A percentile compares a stretch with the other conserved stretches of the same genome.
These are phyloP conservation scores for Enteromius afrohamiltoni DNA, from an alignment of 2,797 vertebrate species.

Conservation along the genomic window DNA sequence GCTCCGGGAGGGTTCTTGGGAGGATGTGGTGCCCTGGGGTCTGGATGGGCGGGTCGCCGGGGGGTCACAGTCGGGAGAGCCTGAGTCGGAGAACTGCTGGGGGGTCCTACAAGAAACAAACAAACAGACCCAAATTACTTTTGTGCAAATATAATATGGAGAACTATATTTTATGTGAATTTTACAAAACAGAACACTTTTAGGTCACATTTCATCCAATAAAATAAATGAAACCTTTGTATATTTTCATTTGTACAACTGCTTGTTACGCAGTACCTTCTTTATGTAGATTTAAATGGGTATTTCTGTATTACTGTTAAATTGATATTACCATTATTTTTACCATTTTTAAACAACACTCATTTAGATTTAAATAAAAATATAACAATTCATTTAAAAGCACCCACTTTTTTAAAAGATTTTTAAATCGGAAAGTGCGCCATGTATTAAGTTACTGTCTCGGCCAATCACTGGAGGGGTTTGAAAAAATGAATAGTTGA, in stretches of 20 bases:
- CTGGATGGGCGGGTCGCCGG: slow-evolving; percentile 74
- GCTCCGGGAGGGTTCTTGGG: slow-evolving; percentile 74
- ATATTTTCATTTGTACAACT: not conserved
- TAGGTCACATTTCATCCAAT: not conserved
- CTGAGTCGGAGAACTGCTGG: slow-evolving; percentile 81
- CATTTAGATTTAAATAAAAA: not conserved
- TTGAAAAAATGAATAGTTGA: too few species aligned
- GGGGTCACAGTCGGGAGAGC: slow-evolving; percentile 87
- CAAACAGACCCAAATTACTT: not conserved
- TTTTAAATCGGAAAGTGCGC: too few species aligned
- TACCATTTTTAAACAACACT: not conserved
- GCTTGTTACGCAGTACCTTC: not conserved
- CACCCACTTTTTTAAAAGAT: too few species aligned
- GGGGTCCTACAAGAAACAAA: slow-evolving; percentile 76
- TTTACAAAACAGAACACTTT: not conserved
- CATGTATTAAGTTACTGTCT: too few species aligned
- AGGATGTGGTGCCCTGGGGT: slow-evolving; percentile 73
- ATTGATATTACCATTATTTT: not conserved
- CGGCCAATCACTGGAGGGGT: too few species aligned
- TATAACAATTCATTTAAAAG: too few species aligned
- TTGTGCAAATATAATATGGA: not conserved
- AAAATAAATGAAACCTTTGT: not conserved
- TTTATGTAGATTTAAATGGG: not conserved
- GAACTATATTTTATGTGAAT: not conserved
- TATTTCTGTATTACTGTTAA: not conserved